Conservation (phyloP, 2,113 vertebrate species). For the Sylvietta virens region DNA sequence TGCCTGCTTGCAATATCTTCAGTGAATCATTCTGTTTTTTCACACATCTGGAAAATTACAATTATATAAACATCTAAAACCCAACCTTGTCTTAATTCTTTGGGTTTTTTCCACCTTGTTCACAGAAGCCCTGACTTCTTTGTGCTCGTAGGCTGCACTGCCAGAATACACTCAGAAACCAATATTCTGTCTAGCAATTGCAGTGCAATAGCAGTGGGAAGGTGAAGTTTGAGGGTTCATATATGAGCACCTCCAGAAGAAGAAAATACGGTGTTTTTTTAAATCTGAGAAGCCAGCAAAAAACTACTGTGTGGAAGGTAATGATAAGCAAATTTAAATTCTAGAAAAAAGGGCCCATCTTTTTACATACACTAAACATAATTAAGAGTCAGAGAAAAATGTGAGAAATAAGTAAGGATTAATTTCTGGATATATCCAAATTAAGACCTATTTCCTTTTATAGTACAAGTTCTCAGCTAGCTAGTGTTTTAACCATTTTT, state of each 20-base stretch:
- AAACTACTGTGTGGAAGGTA: neutral
- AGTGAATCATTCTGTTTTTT: neutral
- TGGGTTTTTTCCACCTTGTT: neutral
- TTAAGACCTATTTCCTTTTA: neutral
- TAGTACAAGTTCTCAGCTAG: neutral
- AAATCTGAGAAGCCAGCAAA: neutral
- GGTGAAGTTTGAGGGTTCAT: neutral
- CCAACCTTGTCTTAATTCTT: neutral
- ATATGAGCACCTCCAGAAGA: neutral
- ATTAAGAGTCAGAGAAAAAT: neutral
- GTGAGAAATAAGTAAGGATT: neutral
- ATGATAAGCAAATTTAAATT: neutral
- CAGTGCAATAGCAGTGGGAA: neutral
- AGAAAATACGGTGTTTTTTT: neutral
- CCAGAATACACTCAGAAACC: neutral
- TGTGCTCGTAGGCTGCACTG: neutral
- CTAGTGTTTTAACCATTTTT: neutral
- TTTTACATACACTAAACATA: neutral
- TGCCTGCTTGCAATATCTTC: neutral
- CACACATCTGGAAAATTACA: neutral
- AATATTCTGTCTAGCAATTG: neutral
- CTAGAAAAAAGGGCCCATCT: accelerated
- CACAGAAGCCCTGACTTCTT: neutral
- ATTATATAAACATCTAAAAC: neutral
- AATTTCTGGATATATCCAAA: neutral